Conservation (phyloP, 64 coral and sea anemone species). For the Dendronephthya gigantea region DNA sequence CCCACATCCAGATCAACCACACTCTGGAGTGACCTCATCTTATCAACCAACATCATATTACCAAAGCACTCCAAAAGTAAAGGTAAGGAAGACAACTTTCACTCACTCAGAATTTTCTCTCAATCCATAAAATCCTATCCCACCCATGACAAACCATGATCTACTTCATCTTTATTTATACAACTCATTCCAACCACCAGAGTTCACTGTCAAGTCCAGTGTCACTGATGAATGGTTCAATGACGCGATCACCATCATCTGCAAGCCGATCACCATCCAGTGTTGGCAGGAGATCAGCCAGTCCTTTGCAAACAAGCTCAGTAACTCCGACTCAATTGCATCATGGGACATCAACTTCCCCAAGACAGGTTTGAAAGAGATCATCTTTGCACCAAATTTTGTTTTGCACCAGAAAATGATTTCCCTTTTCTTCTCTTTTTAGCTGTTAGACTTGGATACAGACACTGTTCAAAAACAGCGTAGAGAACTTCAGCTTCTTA, state of each 20-base stretch:
- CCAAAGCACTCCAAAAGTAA: constrained; percentile 2
- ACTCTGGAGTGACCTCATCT: background rate
- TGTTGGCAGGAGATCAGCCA: background rate
- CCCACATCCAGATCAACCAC: background rate
- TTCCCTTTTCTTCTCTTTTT: background rate
- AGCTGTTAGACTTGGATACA: constrained; percentile 78
- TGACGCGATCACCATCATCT: background rate
- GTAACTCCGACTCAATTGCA: background rate
- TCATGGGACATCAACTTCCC: background rate
- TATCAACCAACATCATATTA: background rate
- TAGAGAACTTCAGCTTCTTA: constrained; percentile 86
- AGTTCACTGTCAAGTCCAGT: background rate
- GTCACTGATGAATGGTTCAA: background rate
- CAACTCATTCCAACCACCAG: background rate
- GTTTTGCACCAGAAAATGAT: too few species aligned
- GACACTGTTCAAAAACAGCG: constrained; percentile 95
- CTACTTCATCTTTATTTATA: background rate
- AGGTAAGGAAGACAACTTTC: background rate
- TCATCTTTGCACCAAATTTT: too few species aligned
- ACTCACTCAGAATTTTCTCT: too few species aligned
- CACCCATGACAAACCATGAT: background rate
- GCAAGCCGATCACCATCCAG: background rate
- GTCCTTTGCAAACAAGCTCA: background rate
- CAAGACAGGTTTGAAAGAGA: background rate
- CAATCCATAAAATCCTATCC: background rate